Percentiles rank a stretch among this genome's conserved stretches.
These are phyloP conservation scores for Nothobranchius kuhntae DNA, from an alignment of 2,113 vertebrate species.

Conservation along the genomic window DNA sequence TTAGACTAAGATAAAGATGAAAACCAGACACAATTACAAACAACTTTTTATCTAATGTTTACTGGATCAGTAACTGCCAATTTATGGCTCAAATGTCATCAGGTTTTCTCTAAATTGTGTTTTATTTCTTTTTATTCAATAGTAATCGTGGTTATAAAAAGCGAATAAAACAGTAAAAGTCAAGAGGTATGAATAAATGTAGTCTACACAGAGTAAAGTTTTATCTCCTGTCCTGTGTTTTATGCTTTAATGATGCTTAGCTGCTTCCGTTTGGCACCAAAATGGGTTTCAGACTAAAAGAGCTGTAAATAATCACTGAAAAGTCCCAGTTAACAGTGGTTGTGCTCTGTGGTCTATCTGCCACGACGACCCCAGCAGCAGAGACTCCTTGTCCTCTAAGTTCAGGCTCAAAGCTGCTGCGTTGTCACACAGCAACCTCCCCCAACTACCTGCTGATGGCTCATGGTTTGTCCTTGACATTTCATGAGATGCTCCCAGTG, in stretches of 20 bases:
- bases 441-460: slow-evolving; percentile 5
- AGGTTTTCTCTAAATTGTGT: background rate
- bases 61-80: too few species aligned
- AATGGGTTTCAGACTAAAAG: background rate
- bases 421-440: slow-evolving; percentile 3
- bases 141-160: too few species aligned
- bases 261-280: background rate
- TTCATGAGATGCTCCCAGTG: slow-evolving; percentile 8
- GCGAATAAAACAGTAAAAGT: too few species aligned
- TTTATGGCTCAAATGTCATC: background rate
- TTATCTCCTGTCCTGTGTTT: too few species aligned
- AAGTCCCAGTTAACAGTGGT: background rate
- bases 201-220: too few species aligned
- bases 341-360: background rate
- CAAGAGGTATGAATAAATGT: too few species aligned
- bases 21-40: background rate
- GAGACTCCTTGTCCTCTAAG: background rate
- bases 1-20: background rate
- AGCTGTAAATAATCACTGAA: background rate
- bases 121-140: background rate
- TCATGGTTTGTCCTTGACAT: slow-evolving; percentile 20
- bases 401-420: background rate
- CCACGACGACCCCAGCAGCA: slow-evolving; percentile 3
- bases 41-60: background rate
- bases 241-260: too few species aligned